Percentiles rank a stretch among this genome's conserved stretches.
Conservation (phyloP, 37 sponge, comb jelly and placozoan species). For the Ephydatia muelleri region DNA sequence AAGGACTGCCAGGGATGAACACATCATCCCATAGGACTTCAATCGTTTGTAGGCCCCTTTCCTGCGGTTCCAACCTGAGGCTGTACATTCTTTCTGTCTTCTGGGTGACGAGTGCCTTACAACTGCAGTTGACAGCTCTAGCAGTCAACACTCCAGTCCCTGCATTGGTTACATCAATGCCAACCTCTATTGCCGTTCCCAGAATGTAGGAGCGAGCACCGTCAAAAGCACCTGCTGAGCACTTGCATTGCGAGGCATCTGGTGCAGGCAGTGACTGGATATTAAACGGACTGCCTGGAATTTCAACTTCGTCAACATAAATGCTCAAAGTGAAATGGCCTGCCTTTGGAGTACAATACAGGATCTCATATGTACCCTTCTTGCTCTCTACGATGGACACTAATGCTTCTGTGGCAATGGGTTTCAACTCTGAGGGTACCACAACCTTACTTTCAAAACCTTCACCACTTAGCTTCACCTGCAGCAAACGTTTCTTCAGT, state of each 20-base stretch:
- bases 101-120: background rate
- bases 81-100: constrained; percentile 38
- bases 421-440: constrained; percentile 11
- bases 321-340: constrained; percentile 65
- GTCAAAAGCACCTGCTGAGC: constrained; percentile 49
- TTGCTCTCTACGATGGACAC: constrained; percentile 54
- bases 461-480: constrained; percentile 19
- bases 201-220: constrained; percentile 24
- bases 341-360: constrained; percentile 61
- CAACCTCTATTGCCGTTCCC: constrained; percentile 75
- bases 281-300: constrained; percentile 74
- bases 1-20: constrained; percentile 80
- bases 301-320: constrained; percentile 42
- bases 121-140: constrained; percentile 48
- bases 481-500: constrained; percentile 26
- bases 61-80: constrained; percentile 60
- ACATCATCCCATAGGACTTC: constrained; percentile 71
- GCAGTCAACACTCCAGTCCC: constrained; percentile 64
- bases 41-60: constrained; percentile 69
- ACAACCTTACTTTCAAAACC: constrained; percentile 9
- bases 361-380: constrained; percentile 59
- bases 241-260: constrained; percentile 63
- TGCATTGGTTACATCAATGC: constrained; percentile 67
- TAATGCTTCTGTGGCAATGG: constrained; percentile 7
- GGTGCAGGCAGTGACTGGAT: constrained; percentile 54